Conservation (phyloP, 2,113 vertebrate species). For the Perccottus glenii region DNA sequence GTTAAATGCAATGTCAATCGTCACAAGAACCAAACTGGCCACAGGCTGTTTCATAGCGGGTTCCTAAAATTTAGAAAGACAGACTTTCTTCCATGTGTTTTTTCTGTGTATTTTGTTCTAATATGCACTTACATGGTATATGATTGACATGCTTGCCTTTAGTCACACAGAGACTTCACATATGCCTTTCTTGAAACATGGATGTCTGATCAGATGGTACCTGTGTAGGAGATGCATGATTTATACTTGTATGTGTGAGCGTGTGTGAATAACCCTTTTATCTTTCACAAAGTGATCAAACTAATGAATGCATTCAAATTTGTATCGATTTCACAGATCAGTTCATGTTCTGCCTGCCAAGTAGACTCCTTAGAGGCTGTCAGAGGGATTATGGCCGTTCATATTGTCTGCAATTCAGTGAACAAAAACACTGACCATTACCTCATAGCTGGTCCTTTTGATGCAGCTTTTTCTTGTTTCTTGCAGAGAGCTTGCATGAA, state of each 20-base stretch:
- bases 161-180: conserved; percentile 65
- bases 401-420: conserved; percentile 17
- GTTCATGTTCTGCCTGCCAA: conserved; percentile 4
- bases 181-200: conserved; percentile 61
- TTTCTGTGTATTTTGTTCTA: conserved; percentile 24
- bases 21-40: conserved; percentile 33
- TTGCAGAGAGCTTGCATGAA: conserved; percentile 17
- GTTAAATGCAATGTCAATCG: conserved; percentile 13
- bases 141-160: conserved; percentile 67
- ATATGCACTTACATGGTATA: conserved; percentile 44
- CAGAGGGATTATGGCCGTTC: conserved; percentile 22
- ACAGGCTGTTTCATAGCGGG: conserved; percentile 25
- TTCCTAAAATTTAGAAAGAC: conserved; percentile 25
- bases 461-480: conserved; percentile 7
- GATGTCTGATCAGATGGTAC: conserved; percentile 42
- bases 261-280: conserved; percentile 1
- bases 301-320: conserved; percentile 8
- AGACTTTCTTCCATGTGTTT: conserved; percentile 27
- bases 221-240: conserved; percentile 24
- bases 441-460: conserved; percentile 51
- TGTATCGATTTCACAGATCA: conserved; percentile 5
- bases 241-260: conserved; percentile 29
- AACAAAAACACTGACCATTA: conserved; percentile 57
- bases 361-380: conserved; percentile 19
- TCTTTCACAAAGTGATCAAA: conserved; percentile 6